Base-by-base conservation (phyloP, 2,113 vertebrate genomes). In the Phrynosoma platyrhinos region DNA sequence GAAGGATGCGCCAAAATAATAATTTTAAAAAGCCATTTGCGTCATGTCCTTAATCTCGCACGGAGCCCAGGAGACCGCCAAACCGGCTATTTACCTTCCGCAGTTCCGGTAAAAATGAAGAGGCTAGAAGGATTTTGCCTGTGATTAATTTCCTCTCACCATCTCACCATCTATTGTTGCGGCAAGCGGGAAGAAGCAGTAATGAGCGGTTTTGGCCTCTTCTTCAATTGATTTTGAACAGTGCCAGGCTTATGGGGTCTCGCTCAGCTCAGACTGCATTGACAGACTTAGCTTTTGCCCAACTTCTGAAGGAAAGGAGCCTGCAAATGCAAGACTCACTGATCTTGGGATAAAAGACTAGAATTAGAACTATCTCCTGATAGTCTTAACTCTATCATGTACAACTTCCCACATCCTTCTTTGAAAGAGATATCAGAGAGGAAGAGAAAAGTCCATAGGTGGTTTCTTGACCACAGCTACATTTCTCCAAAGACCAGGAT, bases 81-180 rank as follows among this genome's bases (percentile, higher is more conserved):
- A 94, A 92, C 83, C 88, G 88, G 90, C 91, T 96, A 95, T 96
- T 94, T 94, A 93, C 91, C 94, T 93, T 94, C 91, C 10, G 36
- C 88, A 89, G 88, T 85, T 90, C 88, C 84, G 82, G 86, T 76
- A 71, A 94, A 92, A 95, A 94, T 30, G 62, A 64, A 64, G 83
- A 79, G 91, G 93, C 36, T 86, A 74, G 9, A 82, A 92, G 88
- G 86, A 62, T 62, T 89, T 83, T 78, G 87, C 90, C 92, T 77
- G 71, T 58, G 69, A 85, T 86, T 80, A 47, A 68, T 88, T 91
- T 88, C 81, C 84, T 84, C 90, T 42, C 86, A 72, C 79, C 86
- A 87, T 40, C 83, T 86, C 18, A 8, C 79, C 66, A 47, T 25
- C 36, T 42, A 20, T 25, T 20, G 79, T 8, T 7, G 69, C 79